Evolutionary conservation across 2,113 vertebrate species (phyloP).

Genomic region (Etheostoma spectabile): DNA sequence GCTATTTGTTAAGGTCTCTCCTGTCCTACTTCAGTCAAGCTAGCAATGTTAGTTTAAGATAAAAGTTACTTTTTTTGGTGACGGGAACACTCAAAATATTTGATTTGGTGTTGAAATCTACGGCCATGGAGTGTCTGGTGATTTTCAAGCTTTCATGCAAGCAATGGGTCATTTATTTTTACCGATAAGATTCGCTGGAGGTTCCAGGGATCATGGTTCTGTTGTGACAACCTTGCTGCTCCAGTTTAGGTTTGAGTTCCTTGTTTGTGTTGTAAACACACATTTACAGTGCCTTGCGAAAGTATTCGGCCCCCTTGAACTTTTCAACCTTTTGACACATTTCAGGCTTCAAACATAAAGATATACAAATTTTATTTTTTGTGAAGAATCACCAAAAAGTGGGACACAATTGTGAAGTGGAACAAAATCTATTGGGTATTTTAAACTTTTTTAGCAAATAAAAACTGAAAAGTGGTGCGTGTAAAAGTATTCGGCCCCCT

Average conservation of each 20-base stretch:
- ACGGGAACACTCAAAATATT: slow-evolving; percentile 40
- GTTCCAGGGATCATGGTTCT: neutral
- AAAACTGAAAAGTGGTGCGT: no score
- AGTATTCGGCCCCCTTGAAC: no score
- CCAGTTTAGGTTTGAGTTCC: neutral
- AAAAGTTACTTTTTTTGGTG: slow-evolving; percentile 39
- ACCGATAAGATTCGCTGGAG: neutral
- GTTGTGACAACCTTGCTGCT: neutral
- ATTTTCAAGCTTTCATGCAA: neutral
- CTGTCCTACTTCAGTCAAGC: neutral
- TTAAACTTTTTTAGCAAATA: no score
- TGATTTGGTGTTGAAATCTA: slow-evolving; percentile 22
- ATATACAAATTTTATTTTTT: no score
- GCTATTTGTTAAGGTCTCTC: neutral
- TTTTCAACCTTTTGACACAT: no score
- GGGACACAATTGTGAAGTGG: no score
- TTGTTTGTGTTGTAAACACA: neutral
- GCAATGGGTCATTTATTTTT: neutral
- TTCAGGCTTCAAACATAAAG: no score
- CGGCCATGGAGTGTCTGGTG: no score
- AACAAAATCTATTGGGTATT: no score
- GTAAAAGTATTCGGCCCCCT: no score
- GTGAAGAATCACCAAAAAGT: no score
- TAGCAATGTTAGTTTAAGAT: slow-evolving; percentile 52
- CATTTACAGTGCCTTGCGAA: no score